Percentiles rank a stretch among this genome's conserved stretches.
Conservation (phyloP, 2,797 vertebrate species). For the Siniperca undulata region DNA sequence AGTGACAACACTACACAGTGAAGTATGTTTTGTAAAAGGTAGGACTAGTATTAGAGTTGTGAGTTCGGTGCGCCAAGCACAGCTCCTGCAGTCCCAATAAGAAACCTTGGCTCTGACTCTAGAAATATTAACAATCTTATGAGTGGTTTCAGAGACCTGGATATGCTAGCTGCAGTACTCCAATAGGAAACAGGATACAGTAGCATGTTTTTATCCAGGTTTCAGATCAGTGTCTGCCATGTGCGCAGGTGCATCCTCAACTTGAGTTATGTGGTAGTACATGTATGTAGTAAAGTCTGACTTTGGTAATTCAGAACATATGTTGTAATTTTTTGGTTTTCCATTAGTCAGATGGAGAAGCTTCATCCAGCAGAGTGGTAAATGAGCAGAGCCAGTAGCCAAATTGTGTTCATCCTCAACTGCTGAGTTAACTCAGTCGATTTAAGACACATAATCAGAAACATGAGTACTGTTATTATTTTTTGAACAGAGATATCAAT, state of each 20-base stretch:
- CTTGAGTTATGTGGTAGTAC: no score
- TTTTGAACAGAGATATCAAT: neutral
- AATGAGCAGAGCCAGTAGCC: no score
- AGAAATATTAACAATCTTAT: neutral
- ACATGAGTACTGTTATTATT: neutral
- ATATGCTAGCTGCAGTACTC: neutral
- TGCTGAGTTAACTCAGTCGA: no score
- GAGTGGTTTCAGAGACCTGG: neutral
- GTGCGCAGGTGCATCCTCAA: no score
- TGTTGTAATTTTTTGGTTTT: no score
- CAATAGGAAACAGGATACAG: no score
- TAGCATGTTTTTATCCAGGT: neutral
- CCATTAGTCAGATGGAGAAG: no score
- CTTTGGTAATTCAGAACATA: no score
- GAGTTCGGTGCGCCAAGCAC: constrained; percentile 52
- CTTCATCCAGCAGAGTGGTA: no score
- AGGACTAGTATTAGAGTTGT: neutral
- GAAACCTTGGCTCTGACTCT: neutral
- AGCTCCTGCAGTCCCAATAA: constrained; percentile 31
- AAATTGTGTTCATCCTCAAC: no score
- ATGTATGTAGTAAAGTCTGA: no score
- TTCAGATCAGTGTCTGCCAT: neutral
- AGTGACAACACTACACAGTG: neutral
- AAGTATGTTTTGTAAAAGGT: neutral
- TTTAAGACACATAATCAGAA: no score